Percentiles rank a stretch among this genome's conserved stretches.
Evolutionary conservation across 2,888 invertebrate genomes (phyloP).

Genomic region (Micoletzkya japonica): DNA sequence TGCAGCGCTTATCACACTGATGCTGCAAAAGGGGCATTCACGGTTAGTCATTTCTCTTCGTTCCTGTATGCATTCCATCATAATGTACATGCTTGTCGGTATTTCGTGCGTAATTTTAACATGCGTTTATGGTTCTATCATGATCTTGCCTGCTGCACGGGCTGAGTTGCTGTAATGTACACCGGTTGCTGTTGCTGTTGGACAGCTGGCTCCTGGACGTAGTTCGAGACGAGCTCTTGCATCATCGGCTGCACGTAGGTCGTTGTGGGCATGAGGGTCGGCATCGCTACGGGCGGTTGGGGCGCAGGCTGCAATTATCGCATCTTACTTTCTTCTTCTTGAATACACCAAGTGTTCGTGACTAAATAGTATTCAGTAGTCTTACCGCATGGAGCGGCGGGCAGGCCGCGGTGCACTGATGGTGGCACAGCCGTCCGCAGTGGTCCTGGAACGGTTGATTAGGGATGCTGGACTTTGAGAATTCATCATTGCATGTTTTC

Average conservation of each 20-base stretch:
- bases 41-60: background rate
- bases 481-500: background rate
- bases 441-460: conserved; percentile 19
- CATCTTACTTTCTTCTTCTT: background rate
- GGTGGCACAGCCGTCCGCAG: conserved; percentile 22
- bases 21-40: background rate
- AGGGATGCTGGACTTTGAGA: background rate
- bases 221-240: background rate
- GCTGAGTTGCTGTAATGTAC: conserved; percentile 19
- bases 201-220: background rate
- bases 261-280: background rate
- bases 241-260: background rate
- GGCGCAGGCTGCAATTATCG: background rate
- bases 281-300: background rate
- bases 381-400: conserved; percentile 16
- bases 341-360: background rate
- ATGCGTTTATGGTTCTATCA: no score
- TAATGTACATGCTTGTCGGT: no score
- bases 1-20: conserved; percentile 15
- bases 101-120: no score
- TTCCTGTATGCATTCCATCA: background rate
- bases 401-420: conserved; percentile 24
- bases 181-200: background rate
- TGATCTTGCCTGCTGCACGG: no score
- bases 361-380: no score